Evolutionary conservation across 1,140 invertebrate species (phyloP), one percentile per base, ranked within the genome.

Genomic region (Drosophila ercepeae): DNA sequence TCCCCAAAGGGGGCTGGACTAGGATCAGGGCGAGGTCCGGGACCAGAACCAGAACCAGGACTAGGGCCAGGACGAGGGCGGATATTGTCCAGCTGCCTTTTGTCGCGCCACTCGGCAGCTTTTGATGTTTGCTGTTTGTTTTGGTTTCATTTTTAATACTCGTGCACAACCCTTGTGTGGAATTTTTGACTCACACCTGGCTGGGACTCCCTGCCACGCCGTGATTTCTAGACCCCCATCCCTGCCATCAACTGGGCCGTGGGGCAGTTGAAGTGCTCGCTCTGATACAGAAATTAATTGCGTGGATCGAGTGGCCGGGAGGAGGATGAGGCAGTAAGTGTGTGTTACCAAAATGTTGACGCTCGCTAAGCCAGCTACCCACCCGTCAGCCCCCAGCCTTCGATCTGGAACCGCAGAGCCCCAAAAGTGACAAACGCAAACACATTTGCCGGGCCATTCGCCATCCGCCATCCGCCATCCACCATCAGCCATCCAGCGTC

Each of bases 401-500:
- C 44, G 44, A 57, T 55, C 74, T 55, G 16, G 76, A 65, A 81
- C 78, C 78, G 71, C 81, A 86, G 60, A 64, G 57, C 61, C 59
- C 68, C 72, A 81, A 79, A 81, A 86, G 81, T 86, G 81, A 86
- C 82, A 86, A 86, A 86, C 73, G 82, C 81, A 86, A 86, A 86
- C 82, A 88, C 82, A 88, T 88, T 88, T 88, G 54, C 63, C 71
- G 14, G 44, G 59, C 39, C 39, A 42, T 42, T 16, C 39, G 32
- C 78, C 52, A 74, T 74, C 45, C 78, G 50, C 48, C 52, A 54
- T 19, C 4, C 21, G 21, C 4, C 4, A 4, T 21, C 21, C 21
- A 4, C 21, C 4, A 4, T 21, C 21, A 2, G 2, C 2, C 21
- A 21, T 2, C 13, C 52, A 55, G 48, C 4, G 21, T 21, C 21